Conservation (phyloP, 2,113 vertebrate species). For the Barbus barbus region DNA sequence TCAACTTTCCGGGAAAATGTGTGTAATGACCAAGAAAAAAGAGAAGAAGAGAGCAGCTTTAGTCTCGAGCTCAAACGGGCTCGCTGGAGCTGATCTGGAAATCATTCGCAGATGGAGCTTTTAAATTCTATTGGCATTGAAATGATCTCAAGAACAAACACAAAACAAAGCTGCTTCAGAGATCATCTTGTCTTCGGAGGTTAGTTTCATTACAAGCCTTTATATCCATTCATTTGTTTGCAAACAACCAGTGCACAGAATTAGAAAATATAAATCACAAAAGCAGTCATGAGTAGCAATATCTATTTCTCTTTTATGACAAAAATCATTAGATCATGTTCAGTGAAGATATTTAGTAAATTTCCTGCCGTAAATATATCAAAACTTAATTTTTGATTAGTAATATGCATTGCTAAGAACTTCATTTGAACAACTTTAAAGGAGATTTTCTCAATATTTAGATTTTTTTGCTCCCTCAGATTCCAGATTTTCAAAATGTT, state of each 20-base stretch:
- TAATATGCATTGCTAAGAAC: too few species aligned
- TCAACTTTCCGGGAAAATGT: slow-evolving; percentile 53
- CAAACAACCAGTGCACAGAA: not conserved
- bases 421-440: too few species aligned
- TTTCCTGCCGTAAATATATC: too few species aligned
- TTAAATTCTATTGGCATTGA: slow-evolving; percentile 41
- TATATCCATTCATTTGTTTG: not conserved
- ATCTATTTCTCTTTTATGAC: too few species aligned
- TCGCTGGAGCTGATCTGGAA: slow-evolving; percentile 33
- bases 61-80: not conserved
- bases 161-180: not conserved
- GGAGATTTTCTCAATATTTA: too few species aligned
- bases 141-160: not conserved
- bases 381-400: too few species aligned
- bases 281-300: too few species aligned
- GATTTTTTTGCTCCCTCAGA: too few species aligned
- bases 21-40: slow-evolving; percentile 30
- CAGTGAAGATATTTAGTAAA: too few species aligned
- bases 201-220: not conserved
- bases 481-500: too few species aligned
- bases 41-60: not conserved
- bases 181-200: not conserved
- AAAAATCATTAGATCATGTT: too few species aligned
- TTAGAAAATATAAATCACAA: too few species aligned
- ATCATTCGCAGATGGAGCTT: slow-evolving; percentile 53